Base-by-base conservation (phyloP, 92 coral and sea anemone genomes). In the Epizoanthus rinbou region DNA sequence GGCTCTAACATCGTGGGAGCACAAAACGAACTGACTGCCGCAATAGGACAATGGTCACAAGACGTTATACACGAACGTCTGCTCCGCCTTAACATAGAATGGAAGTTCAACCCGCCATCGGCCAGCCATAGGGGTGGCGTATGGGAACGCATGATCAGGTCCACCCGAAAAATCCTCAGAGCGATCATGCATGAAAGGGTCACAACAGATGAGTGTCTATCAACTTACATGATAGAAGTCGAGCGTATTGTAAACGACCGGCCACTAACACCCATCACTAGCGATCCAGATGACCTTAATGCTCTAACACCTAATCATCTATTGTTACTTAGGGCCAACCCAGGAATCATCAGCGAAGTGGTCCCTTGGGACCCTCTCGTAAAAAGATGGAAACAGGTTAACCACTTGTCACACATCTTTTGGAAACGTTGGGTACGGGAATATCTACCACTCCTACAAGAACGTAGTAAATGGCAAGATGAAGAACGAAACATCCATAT, bases 1-100 rank as follows among this genome's bases (percentile, higher is more conserved):
- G 68, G 68, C 68, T 63, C 68, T 23, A 63, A 63, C 25, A n/a
- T 63, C 68, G 68, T 63, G 2, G 68, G 68, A n/a, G 68, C 68
- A 63, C 31, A 63, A 18, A 63, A 63, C 10, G 68, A 63, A 63
- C 31, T 63, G 31, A 17, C 68, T 18, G 25, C 24, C 68, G 68
- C n/a, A n/a, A n/a, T n/a, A n/a, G n/a, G n/a, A n/a, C n/a, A n/a
- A n/a, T n/a, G n/a, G n/a, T n/a, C n/a, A n/a, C n/a, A n/a, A n/a
- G n/a, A n/a, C n/a, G n/a, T n/a, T n/a, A n/a, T n/a, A n/a, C n/a
- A n/a, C n/a, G n/a, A n/a, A n/a, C n/a, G n/a, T n/a, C n/a, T n/a
- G n/a, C n/a, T n/a, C n/a, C 68, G 68, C 31, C 68, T 63, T 11
- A 63, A 63, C 68, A 63, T 63, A 63, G 68, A 63, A 17, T 63